Evolutionary conservation across 2,797 vertebrate species (phyloP), one percentile per base, ranked within the genome.

Genomic region (Coregonus suidteri): DNA sequence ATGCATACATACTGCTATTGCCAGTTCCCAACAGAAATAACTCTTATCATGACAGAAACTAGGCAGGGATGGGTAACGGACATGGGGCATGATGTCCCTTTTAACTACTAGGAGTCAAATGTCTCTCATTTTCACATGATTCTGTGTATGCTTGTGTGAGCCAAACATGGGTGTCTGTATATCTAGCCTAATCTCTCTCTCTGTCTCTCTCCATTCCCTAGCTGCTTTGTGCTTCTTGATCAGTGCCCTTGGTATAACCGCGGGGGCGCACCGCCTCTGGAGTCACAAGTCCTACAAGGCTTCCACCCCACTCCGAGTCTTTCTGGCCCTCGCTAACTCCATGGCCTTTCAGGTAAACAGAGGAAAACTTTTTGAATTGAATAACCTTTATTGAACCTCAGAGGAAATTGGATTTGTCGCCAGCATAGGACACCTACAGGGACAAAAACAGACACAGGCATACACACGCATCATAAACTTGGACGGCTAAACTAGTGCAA

Each of bases 231-330:
- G 94, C 89, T 98, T 96, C 69, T 0, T 93, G 25, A 0, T 95
- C 75, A 95, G 95, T 20, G 96, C 95, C 68, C 90, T 97, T 56
- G 96, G 97, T 4, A 91, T 99, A 79, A 98, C 97, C 0, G 97
- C 97, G 0, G 97, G 97, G 35, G 95, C 94, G 3, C 98, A 99
- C 87, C 95, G 97, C 73, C 95, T 99, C 74, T 99, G 97, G 97
- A 98, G 98, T 82, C 98, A 99, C 88, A 93, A 96, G 69, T 93
- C 95, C 79, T 99, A 97, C 86, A 98, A 97, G 89, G 97, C 96
- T 4, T 92, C 94, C 0, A 76, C 95, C 77, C 97, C 97, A 20
- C 93, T 99, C 76, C 79, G 94, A 71, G 72, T 97, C 88, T 96
- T 98, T 89, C 91, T 99, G 37, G 94, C 96, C 5, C 53, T 96